A percentile compares a stretch with the other conserved stretches of the same genome.
Conservation (phyloP, 2,113 vertebrate species). For the Mesocricetus auratus region DNA sequence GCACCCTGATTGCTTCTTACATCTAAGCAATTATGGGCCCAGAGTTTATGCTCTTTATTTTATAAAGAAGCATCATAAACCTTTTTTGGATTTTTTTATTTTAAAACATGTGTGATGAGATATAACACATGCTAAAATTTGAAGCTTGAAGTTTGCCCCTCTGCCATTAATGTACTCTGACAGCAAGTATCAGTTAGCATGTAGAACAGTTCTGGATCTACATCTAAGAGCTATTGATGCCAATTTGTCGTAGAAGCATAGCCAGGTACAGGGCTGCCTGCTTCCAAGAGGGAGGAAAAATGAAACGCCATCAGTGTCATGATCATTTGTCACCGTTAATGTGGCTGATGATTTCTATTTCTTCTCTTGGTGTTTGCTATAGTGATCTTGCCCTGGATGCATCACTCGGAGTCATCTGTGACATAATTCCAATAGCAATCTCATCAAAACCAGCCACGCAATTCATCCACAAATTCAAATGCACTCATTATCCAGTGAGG, state of each 20-base stretch:
- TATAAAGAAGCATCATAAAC: background rate
- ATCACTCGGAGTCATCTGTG: conserved; percentile 71
- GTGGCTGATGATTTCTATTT: conserved; percentile 66
- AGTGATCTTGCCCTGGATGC: conserved; percentile 66
- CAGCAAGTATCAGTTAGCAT: conserved; percentile 14
- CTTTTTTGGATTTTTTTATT: background rate
- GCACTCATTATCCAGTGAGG: conserved; percentile 74
- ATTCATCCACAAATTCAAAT: conserved; percentile 77
- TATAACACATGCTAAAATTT: background rate
- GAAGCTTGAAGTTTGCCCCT: conserved; percentile 18
- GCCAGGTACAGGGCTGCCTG: conserved; percentile 21
- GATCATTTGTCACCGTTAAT: conserved; percentile 66
- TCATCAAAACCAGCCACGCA: conserved; percentile 80
- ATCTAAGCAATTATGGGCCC: background rate
- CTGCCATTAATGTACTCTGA: conserved; percentile 36
- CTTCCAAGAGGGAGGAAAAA: conserved; percentile 41
- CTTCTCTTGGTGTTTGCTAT: conserved; percentile 60
- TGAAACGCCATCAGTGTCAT: conserved; percentile 52
- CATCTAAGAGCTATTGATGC: conserved; percentile 47
- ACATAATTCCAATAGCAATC: conserved; percentile 83
- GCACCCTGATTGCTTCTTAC: background rate
- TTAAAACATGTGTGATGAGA: background rate
- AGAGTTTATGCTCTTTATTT: background rate
- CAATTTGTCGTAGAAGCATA: conserved; percentile 58
- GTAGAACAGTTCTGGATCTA: background rate